Conservation (phyloP, 1,140 invertebrate species). For the Batillaria attramentaria region DNA sequence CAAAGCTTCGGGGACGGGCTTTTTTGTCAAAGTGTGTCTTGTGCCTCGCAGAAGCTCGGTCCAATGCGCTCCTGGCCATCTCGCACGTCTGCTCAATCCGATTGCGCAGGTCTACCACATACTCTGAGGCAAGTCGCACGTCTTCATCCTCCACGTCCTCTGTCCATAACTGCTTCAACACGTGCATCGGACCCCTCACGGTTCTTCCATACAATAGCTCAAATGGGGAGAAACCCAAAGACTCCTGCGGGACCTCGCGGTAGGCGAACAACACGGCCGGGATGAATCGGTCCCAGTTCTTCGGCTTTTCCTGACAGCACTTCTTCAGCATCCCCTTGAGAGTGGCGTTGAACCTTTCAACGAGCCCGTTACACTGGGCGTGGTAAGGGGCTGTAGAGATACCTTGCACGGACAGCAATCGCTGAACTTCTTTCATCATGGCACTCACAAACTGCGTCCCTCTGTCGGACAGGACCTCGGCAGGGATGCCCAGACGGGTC, state of each 20-base stretch:
- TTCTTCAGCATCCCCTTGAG: slow-evolving; percentile 48
- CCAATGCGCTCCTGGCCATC: no score
- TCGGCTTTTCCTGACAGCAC: slow-evolving; percentile 50
- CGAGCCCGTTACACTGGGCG: slow-evolving; percentile 37
- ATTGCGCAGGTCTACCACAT: slow-evolving; percentile 44
- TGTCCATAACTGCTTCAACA: slow-evolving; percentile 53
- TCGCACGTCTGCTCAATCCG: slow-evolving; percentile 32
- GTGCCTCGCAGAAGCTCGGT: no score
- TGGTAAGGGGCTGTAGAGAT: slow-evolving; percentile 39
- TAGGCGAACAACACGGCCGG: slow-evolving; percentile 57
- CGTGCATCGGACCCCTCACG: slow-evolving; percentile 46
- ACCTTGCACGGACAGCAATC: slow-evolving; percentile 28
- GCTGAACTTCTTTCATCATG: slow-evolving; percentile 12
- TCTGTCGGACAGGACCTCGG: background rate
- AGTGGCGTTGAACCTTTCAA: slow-evolving; percentile 33
- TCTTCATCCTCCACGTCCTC: slow-evolving; percentile 34
- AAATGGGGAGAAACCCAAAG: slow-evolving; percentile 57
- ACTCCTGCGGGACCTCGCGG: slow-evolving; percentile 43
- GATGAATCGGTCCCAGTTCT: slow-evolving; percentile 55
- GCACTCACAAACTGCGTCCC: background rate
- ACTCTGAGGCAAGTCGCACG: slow-evolving; percentile 49
- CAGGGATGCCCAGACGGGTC: background rate
- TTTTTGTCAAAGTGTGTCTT: no score
- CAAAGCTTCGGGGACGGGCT: no score
- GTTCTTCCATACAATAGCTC: slow-evolving; percentile 57